Percentiles rank a stretch among this genome's conserved stretches.
Evolutionary conservation across 1,140 invertebrate genomes (phyloP).

Genomic region (Calosoma granatense): DNA sequence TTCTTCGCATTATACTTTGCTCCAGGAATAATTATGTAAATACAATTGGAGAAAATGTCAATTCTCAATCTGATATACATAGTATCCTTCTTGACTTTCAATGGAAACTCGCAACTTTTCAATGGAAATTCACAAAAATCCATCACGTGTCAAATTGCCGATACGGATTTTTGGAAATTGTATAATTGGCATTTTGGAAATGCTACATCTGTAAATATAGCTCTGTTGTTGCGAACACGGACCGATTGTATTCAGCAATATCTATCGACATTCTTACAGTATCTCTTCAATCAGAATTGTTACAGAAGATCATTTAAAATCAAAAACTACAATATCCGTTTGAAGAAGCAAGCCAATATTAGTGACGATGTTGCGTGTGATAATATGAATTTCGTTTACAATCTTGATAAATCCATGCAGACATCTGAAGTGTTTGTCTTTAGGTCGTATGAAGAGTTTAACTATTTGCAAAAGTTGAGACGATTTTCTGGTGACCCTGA

Average conservation of each 20-base stretch:
- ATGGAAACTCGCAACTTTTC: no score
- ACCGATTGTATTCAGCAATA: background rate
- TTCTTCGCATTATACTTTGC: no score
- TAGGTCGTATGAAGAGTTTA: background rate
- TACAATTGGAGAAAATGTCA: no score
- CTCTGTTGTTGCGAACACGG: background rate
- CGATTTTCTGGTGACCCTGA: background rate
- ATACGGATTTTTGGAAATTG: background rate
- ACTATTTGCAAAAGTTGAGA: background rate
- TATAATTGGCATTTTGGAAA: conserved; percentile 2
- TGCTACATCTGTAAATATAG: background rate
- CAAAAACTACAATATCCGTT: background rate
- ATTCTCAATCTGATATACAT: no score
- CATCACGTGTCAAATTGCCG: background rate
- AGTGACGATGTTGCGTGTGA: background rate
- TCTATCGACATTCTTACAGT: background rate
- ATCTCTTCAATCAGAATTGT: background rate
- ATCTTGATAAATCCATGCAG: background rate
- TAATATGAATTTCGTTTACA: background rate
- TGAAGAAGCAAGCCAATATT: no score
- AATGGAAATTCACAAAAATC: no score
- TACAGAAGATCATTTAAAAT: background rate
- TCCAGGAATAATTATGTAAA: no score
- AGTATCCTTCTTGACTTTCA: no score
- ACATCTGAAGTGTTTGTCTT: background rate